Percentiles rank a stretch among this genome's conserved stretches.
These are phyloP conservation scores for Saccopteryx leptura DNA, from an alignment of 2,113 vertebrate species.

Conservation along the genomic window DNA sequence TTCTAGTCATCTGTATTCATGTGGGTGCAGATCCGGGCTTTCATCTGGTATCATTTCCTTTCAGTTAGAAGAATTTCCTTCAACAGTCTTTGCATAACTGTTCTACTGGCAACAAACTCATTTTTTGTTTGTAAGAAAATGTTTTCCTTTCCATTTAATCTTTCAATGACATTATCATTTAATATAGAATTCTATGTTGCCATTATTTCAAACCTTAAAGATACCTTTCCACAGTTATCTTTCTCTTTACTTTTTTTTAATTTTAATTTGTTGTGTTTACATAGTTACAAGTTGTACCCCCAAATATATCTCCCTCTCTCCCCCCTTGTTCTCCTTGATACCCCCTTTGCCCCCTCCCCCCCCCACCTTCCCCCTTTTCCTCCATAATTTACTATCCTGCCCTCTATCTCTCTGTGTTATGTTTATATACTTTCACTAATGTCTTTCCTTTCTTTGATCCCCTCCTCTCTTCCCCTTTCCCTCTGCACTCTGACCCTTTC, in stretches of 20 bases:
- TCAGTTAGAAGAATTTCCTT: conserved; percentile 63
- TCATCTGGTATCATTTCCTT: conserved; percentile 68
- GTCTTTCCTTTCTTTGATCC: no score
- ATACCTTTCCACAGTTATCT: background rate
- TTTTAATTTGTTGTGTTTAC: no score
- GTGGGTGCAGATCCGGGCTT: background rate
- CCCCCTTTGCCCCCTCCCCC: no score
- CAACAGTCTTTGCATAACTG: conserved; percentile 36
- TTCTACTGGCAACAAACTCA: conserved; percentile 19
- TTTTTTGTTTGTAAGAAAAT: conserved; percentile 66
- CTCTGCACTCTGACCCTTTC: no score
- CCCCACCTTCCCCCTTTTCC: no score
- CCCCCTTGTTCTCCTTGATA: no score
- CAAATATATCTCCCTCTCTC: no score
- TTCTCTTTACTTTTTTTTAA: background rate
- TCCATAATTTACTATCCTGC: no score
- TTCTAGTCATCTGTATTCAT: conserved; percentile 22
- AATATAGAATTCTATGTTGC: background rate
- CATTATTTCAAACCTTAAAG: background rate
- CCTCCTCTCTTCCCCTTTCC: no score
- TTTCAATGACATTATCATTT: conserved; percentile 39
- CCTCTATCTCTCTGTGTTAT: no score
- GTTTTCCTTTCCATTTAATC: conserved; percentile 50
- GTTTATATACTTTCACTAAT: no score
- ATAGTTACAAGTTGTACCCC: no score